Evolutionary conservation across 2,888 invertebrate genomes (phyloP), one percentile per base, ranked within the genome.

Genomic region (Hermodice carunculata): DNA sequence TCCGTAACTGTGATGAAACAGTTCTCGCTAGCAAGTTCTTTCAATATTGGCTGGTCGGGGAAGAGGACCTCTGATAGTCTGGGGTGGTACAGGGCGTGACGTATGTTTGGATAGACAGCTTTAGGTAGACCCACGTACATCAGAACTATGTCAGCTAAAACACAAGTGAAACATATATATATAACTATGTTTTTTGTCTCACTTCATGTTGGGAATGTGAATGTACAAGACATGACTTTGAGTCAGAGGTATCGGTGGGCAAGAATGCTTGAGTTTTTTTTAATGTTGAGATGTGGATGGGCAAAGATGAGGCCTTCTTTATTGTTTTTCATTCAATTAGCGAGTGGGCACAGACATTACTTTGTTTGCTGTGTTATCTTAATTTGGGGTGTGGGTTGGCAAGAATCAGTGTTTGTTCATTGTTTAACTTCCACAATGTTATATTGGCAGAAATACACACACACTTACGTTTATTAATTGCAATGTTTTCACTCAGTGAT

Each of bases 11-110:
- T 71, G 19, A 71, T 17, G 17, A 71, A 59, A 31, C 59, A 49
- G 52, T 67, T 49, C 29, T 62, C 42, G 17, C 52, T 42, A 0
- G 71, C 69, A 19, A 69, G 56, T 5, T 40, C 24, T 22, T 57
- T 22, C 28, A 71, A 59, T 8, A 61, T 28, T 1, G 71, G 71
- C 43, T 71, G 71, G 5, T 52, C 37, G n/a, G 71, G 71, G 52
- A 71, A 69, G 26, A 71, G 51, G 4, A 61, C 53, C 28, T 69
- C 66, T 8, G 60, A 58, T 43, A 69, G 49, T 19, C 59, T 57
- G n/a, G 66, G 66, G 29, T 71, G 71, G 57, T 69, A 68, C 28
- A 69, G 54, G 40, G 58, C 52, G 59, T 67, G 64, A 4, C 64
- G 26, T 19, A 67, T 58, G 0, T 66, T 59, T 22, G 64, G 64